These are phyloP conservation scores for Enteromius paludinosus DNA, from an alignment of 2,797 vertebrate species.

Conservation along the genomic window DNA sequence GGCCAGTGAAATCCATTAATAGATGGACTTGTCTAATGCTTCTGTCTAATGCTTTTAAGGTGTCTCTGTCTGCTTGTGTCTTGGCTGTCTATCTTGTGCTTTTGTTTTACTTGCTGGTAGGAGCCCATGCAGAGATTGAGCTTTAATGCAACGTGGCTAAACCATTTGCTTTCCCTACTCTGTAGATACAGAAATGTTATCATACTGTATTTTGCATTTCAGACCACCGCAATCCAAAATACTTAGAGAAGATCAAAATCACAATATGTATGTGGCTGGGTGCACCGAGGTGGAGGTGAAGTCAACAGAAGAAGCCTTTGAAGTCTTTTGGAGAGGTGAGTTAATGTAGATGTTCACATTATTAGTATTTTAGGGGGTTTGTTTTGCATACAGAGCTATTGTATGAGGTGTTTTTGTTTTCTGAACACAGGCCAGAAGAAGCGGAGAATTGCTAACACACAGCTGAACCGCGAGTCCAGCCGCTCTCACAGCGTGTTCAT, in stretches of 20 bases:
- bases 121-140: background rate
- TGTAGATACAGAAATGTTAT: conserved; percentile 32
- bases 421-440: conserved; percentile 89
- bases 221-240: conserved; percentile 94
- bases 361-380: background rate
- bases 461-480: conserved; percentile 94
- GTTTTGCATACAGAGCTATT: conserved; percentile 16
- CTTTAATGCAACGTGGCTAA: conserved; percentile 9
- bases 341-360: background rate
- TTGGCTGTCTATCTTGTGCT: conserved; percentile 36
- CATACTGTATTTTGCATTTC: conserved; percentile 35
- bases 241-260: conserved; percentile 93
- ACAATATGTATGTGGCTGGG: conserved; percentile 96
- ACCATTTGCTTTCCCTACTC: background rate
- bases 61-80: conserved; percentile 48
- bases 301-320: conserved; percentile 94
- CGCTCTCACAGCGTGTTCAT: conserved; percentile 97
- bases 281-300: conserved; percentile 97
- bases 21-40: too few relatives aligned
- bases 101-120: conserved; percentile 33
- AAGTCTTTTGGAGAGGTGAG: conserved; percentile 96
- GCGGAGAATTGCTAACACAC: conserved; percentile 92
- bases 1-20: conserved; percentile 64
- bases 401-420: background rate
- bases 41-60: conserved; percentile 56